These are phyloP conservation scores for Linepithema humile DNA, from an alignment of 1,140 invertebrate species.

Conservation along the genomic window DNA sequence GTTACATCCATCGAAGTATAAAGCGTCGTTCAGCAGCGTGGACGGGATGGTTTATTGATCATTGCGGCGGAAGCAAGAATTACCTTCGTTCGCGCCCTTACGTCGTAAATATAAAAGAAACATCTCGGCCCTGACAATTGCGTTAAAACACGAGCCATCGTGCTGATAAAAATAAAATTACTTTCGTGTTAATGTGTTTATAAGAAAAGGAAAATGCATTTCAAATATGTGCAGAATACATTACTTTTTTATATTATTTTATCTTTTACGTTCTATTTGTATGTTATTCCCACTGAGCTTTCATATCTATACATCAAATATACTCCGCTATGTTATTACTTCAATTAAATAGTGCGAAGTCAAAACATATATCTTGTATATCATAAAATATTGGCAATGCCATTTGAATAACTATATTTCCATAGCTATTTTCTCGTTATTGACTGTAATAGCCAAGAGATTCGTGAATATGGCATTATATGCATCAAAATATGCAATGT, in stretches of 20 bases:
- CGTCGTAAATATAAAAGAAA: constrained; percentile 51
- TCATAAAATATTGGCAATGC: not conserved
- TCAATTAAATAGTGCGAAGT: not conserved
- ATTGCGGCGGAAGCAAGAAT: constrained; percentile 57
- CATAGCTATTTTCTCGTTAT: constrained; percentile 14
- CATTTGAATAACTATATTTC: constrained; percentile 44
- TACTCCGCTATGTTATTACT: not conserved
- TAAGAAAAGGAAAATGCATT: not conserved
- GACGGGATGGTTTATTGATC: constrained; percentile 56
- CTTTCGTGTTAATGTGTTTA: not conserved
- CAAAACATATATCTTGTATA: not conserved
- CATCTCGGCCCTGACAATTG: constrained; percentile 34
- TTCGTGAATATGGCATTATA: not conserved
- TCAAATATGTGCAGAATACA: not conserved
- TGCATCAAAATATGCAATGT: not conserved
- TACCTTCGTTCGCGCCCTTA: constrained; percentile 49
- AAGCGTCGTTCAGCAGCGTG: constrained; percentile 43
- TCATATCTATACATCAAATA: not conserved
- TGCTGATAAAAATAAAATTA: constrained; percentile 10
- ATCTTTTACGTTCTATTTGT: not conserved
- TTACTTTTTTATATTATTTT: not conserved
- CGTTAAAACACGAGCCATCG: not conserved
- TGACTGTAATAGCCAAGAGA: not conserved
- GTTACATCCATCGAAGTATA: constrained; percentile 57
- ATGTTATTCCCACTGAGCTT: not conserved